phyloP scores from a whole-genome alignment of 2,113 vertebrate species.

The Rhegmatorhina hoffmannsi region DNA sequence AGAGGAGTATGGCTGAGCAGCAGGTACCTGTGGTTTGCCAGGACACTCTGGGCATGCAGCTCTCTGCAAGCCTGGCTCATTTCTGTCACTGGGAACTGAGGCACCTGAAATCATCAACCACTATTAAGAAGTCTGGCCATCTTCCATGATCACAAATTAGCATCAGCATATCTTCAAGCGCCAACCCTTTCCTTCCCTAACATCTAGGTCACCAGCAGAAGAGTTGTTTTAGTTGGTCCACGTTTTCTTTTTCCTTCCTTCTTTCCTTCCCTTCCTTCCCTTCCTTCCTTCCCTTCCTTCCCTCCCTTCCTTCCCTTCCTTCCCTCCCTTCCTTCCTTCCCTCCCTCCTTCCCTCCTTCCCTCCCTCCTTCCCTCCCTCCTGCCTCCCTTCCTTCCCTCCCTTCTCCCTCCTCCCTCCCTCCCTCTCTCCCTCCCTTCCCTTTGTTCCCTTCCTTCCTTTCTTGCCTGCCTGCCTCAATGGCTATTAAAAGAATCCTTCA shows the following conservation, averaged over 20 bases:
- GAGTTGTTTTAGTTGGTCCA: background rate
- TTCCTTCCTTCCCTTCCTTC: too few species aligned
- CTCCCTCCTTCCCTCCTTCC: background rate
- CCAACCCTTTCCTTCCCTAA: background rate
- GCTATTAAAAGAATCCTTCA: background rate
- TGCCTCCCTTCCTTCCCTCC: background rate
- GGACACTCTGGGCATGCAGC: background rate
- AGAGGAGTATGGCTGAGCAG: fast-evolving
- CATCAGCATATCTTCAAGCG: background rate
- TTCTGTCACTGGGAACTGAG: background rate
- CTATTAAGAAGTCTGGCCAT: background rate
- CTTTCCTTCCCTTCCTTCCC: background rate
- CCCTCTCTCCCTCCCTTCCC: background rate
- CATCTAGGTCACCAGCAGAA: background rate
- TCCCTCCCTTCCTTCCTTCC: too few species aligned
- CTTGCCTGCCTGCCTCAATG: background rate
- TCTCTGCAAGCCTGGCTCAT: background rate
- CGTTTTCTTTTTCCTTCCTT: background rate
- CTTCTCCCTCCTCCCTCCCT: background rate
- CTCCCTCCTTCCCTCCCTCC: background rate
- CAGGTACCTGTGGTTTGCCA: fast-evolving
- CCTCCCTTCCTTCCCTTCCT: too few species aligned
- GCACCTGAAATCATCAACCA: background rate
- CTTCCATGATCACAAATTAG: background rate
- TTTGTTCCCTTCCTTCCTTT: too few species aligned